Evolutionary conservation across 2,888 invertebrate genomes (phyloP), one percentile per base, ranked within the genome.

Genomic region (Lepas anatifera): DNA sequence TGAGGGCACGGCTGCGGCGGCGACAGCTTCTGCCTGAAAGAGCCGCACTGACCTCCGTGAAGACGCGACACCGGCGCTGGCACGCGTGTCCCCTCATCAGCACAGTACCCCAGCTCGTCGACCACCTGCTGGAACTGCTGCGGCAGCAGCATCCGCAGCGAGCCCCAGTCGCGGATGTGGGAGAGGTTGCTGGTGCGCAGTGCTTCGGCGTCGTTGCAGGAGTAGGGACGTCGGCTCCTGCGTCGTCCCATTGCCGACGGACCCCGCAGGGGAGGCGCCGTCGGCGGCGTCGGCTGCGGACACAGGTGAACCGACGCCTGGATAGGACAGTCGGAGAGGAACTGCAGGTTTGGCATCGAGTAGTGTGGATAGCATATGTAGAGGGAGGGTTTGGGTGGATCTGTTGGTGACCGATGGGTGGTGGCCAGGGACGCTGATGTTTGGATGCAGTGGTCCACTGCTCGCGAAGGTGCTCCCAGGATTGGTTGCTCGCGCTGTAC

Each of bases 141-240:
- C 6, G 96, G 96, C 73, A 96, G 81, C 68, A 96, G 83, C 75
- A 95, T 89, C 76, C 90, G 92, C 69, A 96, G 82, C 0, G 94
- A 95, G 76, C 93, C 92, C 95, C 95, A 96, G 80, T 96, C 96
- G 78, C 88, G 87, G 13, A 96, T 88, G 78, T 95, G 94, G 58
- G 86, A 85, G 73, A 92, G 87, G 69, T 91, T 90, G 79, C 89
- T 87, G 77, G 88, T 88, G 77, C 88, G 87, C 50, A 94, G 80
- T 72, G 87, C 85, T 80, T 93, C 93, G 68, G 92, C 84, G 77
- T 94, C 92, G 76, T 87, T 89, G 77, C 87, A 89, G 64, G 90
- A 90, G 32, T 58, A 58, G 18, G 58, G 58, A 29, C 58, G 58
- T 16, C 58, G 35, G 66, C 16, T 48, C 58, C 69, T 32, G 58